Conservation (phyloP, 2,888 invertebrate species). For the Bedellia somnulentella region DNA sequence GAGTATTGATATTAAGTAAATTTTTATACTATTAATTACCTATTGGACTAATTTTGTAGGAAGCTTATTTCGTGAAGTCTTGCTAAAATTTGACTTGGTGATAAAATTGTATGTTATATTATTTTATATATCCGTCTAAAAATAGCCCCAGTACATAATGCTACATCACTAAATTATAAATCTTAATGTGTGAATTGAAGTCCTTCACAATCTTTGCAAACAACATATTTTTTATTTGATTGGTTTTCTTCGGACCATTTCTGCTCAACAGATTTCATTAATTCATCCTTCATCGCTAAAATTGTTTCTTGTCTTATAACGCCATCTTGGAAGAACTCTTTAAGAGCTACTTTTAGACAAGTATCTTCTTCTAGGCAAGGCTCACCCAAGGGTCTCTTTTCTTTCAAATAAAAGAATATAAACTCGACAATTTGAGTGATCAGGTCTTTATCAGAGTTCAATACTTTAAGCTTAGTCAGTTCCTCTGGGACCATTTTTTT, state of each 20-base stretch:
- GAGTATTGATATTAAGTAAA: too few relatives aligned
- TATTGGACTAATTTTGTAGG: too few relatives aligned
- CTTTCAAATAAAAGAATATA: slow-evolving; percentile 43
- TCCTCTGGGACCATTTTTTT: slow-evolving; percentile 33
- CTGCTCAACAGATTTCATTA: slow-evolving; percentile 26
- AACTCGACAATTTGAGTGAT: slow-evolving; percentile 41
- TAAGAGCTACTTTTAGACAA: slow-evolving; percentile 31
- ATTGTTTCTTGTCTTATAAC: slow-evolving; percentile 33
- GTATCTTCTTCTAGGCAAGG: slow-evolving; percentile 25
- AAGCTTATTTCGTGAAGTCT: too few relatives aligned
- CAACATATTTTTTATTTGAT: slow-evolving; percentile 26
- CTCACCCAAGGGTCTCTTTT: slow-evolving; percentile 34
- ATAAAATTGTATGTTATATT: too few relatives aligned
- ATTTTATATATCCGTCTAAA: too few relatives aligned
- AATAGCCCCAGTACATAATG: too few relatives aligned
- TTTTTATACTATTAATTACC: too few relatives aligned
- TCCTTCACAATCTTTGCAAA: slow-evolving; percentile 30
- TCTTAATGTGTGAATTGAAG: slow-evolving; percentile 1
- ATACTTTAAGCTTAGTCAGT: slow-evolving; percentile 27
- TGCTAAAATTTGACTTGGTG: too few relatives aligned
- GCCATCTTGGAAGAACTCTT: slow-evolving; percentile 48
- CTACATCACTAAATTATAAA: neutral
- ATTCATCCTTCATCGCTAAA: slow-evolving; percentile 25
- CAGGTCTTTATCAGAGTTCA: slow-evolving; percentile 43
- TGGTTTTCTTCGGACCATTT: slow-evolving; percentile 21